A percentile compares a stretch with the other conserved stretches of the same genome.
Evolutionary conservation across 1,140 invertebrate genomes (phyloP).

Genomic region (Mylabris phalerata): DNA sequence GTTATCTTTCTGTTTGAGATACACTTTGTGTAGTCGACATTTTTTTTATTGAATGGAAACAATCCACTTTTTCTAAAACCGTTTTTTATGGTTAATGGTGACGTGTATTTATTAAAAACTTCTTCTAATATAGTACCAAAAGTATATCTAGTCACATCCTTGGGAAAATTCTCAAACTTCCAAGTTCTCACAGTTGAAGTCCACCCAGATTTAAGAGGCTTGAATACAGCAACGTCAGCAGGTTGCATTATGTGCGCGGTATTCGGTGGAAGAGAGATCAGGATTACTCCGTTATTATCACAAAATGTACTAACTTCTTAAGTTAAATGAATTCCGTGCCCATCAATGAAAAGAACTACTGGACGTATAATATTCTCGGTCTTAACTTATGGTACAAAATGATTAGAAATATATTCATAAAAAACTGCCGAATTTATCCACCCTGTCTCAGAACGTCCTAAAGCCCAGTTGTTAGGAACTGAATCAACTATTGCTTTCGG

Average conservation of each 20-base stretch:
- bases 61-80: conserved; percentile 38
- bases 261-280: conserved; percentile 40
- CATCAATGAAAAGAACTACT: conserved; percentile 42
- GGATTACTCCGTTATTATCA: conserved; percentile 36
- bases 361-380: conserved; percentile 35
- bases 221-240: conserved; percentile 4
- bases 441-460: conserved; percentile 38
- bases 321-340: conserved; percentile 41
- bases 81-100: conserved; percentile 29
- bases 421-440: conserved; percentile 42
- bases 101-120: conserved; percentile 16
- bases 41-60: conserved; percentile 35
- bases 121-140: conserved; percentile 11
- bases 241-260: conserved; percentile 36
- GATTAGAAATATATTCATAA: conserved; percentile 42
- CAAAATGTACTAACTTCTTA: conserved; percentile 39
- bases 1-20: conserved; percentile 4
- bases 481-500: too few relatives aligned
- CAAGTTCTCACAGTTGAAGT: conserved; percentile 4
- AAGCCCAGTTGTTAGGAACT: conserved; percentile 34
- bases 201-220: background rate
- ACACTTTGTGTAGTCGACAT: conserved; percentile 33
- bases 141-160: conserved; percentile 12
- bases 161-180: conserved; percentile 20
- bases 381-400: conserved; percentile 34